Percentiles rank a stretch among this genome's conserved stretches.
Evolutionary conservation across 2,888 invertebrate species (phyloP).

Genomic region (Tetrapedia diversipes): DNA sequence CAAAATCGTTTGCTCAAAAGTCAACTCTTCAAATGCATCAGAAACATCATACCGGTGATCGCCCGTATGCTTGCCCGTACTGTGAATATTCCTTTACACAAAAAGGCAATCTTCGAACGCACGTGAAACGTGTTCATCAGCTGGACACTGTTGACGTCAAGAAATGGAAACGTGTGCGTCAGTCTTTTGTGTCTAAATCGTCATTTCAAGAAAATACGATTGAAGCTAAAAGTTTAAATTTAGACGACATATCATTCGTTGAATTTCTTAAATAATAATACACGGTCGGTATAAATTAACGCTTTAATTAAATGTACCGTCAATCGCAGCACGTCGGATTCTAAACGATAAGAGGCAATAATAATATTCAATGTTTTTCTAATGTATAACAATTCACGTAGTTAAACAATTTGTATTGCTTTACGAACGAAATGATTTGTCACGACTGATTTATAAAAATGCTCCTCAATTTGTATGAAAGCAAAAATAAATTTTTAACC

Average conservation of each 20-base stretch:
- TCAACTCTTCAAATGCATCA: constrained; percentile 86
- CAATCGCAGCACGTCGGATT: background rate
- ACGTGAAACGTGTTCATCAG: constrained; percentile 84
- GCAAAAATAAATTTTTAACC: constrained; percentile 40
- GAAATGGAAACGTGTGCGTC: constrained; percentile 69
- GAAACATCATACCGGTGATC: constrained; percentile 85
- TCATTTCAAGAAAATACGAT: constrained; percentile 64
- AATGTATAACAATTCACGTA: background rate
- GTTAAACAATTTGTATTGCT: background rate
- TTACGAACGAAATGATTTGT: constrained; percentile 1
- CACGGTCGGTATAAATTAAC: background rate
- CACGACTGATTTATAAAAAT: constrained; percentile 12
- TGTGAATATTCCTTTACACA: constrained; percentile 86
- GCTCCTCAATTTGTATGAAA: constrained; percentile 34
- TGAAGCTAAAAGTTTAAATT: constrained; percentile 69
- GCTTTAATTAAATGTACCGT: background rate
- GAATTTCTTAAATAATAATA: constrained; percentile 71
- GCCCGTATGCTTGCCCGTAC: constrained; percentile 85
- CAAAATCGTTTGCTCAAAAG: constrained; percentile 86
- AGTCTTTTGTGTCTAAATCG: constrained; percentile 62
- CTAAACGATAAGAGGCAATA: constrained; percentile 13
- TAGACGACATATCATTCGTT: constrained; percentile 77
- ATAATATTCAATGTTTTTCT: constrained; percentile 12
- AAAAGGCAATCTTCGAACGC: constrained; percentile 86
- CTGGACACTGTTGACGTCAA: constrained; percentile 67